phyloP scores from a whole-genome alignment of 2,888 invertebrate species.

The Scaptomyza parva region DNA sequence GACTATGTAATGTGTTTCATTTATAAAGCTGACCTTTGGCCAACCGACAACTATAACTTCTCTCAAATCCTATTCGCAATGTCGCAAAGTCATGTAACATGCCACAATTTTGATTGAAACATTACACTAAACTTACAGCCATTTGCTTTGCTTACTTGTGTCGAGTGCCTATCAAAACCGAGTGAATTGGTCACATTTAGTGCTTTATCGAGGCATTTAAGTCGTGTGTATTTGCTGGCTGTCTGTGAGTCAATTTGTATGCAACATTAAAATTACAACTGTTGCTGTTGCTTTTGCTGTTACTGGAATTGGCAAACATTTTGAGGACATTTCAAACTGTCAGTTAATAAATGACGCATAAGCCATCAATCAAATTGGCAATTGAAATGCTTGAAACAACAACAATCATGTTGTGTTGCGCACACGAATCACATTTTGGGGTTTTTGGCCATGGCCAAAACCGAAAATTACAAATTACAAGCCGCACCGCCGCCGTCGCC shows the following conservation, averaged over 20 bases:
- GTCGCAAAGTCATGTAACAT: not conserved
- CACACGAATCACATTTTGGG: constrained; percentile 32
- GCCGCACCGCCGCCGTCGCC: constrained; percentile 3
- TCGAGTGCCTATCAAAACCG: constrained; percentile 8
- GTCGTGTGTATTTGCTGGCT: constrained; percentile 8
- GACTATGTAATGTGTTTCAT: not conserved
- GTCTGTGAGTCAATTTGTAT: constrained; percentile 14
- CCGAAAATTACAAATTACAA: constrained; percentile 47
- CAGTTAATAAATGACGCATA: constrained; percentile 57
- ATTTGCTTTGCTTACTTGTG: not conserved
- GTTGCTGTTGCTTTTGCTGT: constrained; percentile 27
- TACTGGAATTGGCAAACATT: constrained; percentile 62
- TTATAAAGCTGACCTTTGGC: not conserved
- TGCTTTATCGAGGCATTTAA: constrained; percentile 15
- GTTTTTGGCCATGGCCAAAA: constrained; percentile 27
- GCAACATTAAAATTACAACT: constrained; percentile 57
- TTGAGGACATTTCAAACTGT: constrained; percentile 32
- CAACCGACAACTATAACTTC: not conserved
- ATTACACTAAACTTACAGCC: not conserved
- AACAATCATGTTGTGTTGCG: constrained; percentile 13
- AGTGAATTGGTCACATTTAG: not conserved
- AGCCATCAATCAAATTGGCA: constrained; percentile 57
- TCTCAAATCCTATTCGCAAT: not conserved
- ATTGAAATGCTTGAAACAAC: constrained; percentile 31
- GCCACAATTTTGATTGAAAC: constrained; percentile 12